A percentile compares a stretch with the other conserved stretches of the same genome.
These are phyloP conservation scores for Stegodyphus dumicola DNA, from an alignment of 1,140 invertebrate genomes.

Conservation along the genomic window DNA sequence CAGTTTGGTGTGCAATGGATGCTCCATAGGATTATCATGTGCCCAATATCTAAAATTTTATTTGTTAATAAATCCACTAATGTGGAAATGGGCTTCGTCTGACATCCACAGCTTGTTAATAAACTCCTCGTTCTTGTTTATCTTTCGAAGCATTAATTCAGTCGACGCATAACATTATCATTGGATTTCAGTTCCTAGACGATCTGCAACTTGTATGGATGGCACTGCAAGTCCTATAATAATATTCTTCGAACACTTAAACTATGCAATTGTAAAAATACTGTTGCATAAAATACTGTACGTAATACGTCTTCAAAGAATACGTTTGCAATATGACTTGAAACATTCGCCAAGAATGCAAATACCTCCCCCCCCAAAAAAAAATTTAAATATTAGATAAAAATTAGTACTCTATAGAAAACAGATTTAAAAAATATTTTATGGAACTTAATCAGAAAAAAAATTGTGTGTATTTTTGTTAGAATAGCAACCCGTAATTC, in stretches of 20 bases:
- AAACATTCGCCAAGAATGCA: too few species aligned
- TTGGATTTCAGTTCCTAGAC: constrained; percentile 8
- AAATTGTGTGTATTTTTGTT: too few species aligned
- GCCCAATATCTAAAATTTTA: constrained; percentile 1
- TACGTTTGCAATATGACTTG: too few species aligned
- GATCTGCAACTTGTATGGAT: constrained; percentile 43
- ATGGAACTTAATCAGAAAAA: too few species aligned
- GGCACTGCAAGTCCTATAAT: not conserved
- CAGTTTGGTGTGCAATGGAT: too few species aligned
- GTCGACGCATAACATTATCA: not conserved
- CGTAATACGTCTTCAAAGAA: too few species aligned
- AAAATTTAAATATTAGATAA: too few species aligned
- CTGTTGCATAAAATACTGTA: too few species aligned
- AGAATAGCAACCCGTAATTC: too few species aligned
- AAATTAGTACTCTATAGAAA: too few species aligned
- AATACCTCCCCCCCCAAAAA: too few species aligned
- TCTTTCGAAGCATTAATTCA: not conserved
- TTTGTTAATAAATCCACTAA: constrained; percentile 23
- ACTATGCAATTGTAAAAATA: not conserved
- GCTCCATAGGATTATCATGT: constrained; percentile 3
- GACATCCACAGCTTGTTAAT: constrained; percentile 5
- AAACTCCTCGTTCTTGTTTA: not conserved
- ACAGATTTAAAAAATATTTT: too few species aligned
- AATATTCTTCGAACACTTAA: constrained; percentile 8
- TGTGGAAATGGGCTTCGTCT: constrained; percentile 39